Conservation (phyloP, 1,140 invertebrate species). For the Dreissena rostriformis region DNA sequence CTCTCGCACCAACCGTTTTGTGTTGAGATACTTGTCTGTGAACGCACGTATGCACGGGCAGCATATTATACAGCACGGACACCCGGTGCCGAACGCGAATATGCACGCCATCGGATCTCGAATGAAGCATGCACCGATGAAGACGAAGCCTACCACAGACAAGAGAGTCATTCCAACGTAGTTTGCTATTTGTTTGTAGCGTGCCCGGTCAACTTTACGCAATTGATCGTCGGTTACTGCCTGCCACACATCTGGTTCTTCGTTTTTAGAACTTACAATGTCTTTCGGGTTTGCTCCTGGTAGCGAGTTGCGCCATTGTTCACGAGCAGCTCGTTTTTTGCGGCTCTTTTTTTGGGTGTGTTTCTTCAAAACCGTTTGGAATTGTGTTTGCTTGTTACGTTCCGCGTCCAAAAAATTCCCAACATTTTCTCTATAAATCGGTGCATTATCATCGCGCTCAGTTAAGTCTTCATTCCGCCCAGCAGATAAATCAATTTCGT, state of each 20-base stretch:
- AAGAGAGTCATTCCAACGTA: slow-evolving; percentile 36
- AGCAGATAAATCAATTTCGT: not conserved
- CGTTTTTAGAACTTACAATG: not conserved
- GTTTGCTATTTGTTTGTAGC: slow-evolving; percentile 16
- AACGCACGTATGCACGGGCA: slow-evolving; percentile 49
- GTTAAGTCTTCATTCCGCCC: not conserved
- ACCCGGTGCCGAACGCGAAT: slow-evolving; percentile 51
- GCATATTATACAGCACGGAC: slow-evolving; percentile 56
- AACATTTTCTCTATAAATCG: slow-evolving; percentile 15
- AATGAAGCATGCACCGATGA: slow-evolving; percentile 46
- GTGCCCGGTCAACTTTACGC: not conserved
- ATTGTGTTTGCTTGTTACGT: not conserved
- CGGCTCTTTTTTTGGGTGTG: not conserved
- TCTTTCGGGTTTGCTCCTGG: slow-evolving; percentile 10
- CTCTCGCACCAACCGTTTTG: slow-evolving; percentile 30
- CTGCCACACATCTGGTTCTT: slow-evolving; percentile 40
- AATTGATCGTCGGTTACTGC: slow-evolving; percentile 41
- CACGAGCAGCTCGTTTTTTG: slow-evolving; percentile 33
- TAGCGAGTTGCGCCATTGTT: slow-evolving; percentile 45
- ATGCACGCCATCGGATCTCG: slow-evolving; percentile 43
- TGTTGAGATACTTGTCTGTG: slow-evolving; percentile 46
- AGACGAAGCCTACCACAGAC: slow-evolving; percentile 17
- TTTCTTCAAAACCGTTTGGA: not conserved
- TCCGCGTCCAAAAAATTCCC: slow-evolving; percentile 1
- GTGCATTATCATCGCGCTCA: not conserved